Percentiles rank a stretch among this genome's conserved stretches.
These are phyloP conservation scores for Notechis scutatus DNA, from an alignment of 2,113 vertebrate genomes.

Conservation along the genomic window DNA sequence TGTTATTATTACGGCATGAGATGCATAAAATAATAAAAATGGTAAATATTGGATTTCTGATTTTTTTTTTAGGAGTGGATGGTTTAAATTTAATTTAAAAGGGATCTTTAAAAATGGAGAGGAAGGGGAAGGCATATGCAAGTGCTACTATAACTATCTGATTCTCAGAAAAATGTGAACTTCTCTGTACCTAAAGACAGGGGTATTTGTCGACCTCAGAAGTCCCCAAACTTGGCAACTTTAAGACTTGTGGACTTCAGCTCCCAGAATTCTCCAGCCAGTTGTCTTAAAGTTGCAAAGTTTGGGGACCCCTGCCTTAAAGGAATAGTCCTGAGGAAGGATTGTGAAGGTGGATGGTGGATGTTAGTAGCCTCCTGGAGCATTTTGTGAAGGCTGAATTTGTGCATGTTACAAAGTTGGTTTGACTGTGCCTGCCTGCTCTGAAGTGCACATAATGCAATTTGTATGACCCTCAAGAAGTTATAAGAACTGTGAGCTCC, in stretches of 20 bases:
- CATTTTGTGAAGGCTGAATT: neutral
- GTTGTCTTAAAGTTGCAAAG: no score
- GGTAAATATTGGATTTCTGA: neutral
- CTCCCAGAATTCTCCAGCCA: no score
- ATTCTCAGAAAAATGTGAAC: neutral
- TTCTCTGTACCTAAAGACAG: neutral
- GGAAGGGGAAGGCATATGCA: neutral
- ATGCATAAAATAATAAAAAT: neutral
- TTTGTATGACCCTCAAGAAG: neutral
- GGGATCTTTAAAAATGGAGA: neutral
- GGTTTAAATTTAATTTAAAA: neutral
- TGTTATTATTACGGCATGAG: neutral
- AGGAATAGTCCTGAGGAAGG: no score
- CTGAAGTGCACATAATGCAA: neutral
- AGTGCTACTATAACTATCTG: neutral
- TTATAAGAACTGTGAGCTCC: neutral
- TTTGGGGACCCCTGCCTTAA: no score
- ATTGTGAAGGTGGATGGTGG: no score
- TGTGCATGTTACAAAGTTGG: neutral
- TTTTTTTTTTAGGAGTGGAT: neutral
- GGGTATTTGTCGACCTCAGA: neutral
- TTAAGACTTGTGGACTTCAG: no score
- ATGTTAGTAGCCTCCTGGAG: neutral
- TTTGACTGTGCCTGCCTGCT: neutral
- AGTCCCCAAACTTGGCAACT: no score